A percentile compares a stretch with the other conserved stretches of the same genome.
Evolutionary conservation across 2,797 vertebrate genomes (phyloP).

Genomic region (Prunella strophiata): DNA sequence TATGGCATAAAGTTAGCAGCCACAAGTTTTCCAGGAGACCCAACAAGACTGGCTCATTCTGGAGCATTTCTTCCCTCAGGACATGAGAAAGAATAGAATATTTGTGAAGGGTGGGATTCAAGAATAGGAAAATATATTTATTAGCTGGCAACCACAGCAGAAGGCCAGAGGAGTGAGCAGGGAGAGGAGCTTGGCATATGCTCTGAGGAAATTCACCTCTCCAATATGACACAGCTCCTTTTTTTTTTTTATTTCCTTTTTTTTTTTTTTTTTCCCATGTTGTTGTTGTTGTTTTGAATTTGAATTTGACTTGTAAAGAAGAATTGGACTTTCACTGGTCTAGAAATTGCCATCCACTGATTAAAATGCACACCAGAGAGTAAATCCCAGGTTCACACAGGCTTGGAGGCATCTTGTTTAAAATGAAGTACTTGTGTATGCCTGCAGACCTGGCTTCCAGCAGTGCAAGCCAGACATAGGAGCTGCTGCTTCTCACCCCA

Average conservation of each 20-base stretch:
- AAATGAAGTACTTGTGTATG: fast-evolving
- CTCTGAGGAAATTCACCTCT: not conserved
- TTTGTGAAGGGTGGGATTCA: not conserved
- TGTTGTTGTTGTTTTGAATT: not conserved
- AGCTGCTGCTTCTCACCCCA: not conserved
- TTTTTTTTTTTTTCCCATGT: too few relatives aligned
- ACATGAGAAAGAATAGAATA: not conserved
- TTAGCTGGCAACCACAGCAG: not conserved
- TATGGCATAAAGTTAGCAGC: not conserved
- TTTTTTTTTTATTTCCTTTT: too few relatives aligned
- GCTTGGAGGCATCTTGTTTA: not conserved
- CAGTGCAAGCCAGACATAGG: not conserved
- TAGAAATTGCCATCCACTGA: not conserved
- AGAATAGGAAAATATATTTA: not conserved
- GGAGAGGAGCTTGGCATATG: not conserved
- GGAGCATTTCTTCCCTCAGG: not conserved
- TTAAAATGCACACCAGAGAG: not conserved
- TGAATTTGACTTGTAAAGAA: not conserved
- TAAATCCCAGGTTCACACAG: not conserved
- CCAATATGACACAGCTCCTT: fast-evolving
- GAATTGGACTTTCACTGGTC: not conserved
- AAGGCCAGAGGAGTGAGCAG: not conserved
- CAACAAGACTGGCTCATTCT: not conserved
- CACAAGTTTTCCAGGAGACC: not conserved
- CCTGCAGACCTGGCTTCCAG: not conserved